A percentile compares a stretch with the other conserved stretches of the same genome.
Evolutionary conservation across 2,888 invertebrate genomes (phyloP).

Genomic region (Fragum whitleyi): DNA sequence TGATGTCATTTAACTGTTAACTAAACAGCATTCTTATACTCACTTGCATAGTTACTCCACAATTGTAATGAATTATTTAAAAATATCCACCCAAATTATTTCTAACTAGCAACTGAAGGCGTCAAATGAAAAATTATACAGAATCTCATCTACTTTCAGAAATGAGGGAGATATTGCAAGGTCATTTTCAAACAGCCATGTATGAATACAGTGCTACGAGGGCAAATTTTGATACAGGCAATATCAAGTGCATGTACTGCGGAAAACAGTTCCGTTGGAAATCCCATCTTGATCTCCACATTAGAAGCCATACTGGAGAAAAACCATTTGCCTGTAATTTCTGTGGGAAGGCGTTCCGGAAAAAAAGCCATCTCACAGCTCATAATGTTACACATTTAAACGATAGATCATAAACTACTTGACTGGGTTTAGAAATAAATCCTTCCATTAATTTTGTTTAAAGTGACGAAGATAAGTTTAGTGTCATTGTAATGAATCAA

Average conservation of each 20-base stretch:
- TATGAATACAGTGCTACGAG: background rate
- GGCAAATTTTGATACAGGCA: background rate
- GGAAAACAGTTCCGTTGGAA: conserved; percentile 21
- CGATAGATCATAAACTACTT: background rate
- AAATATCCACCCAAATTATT: too few species aligned
- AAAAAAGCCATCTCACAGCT: conserved; percentile 22
- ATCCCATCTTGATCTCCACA: conserved; percentile 21
- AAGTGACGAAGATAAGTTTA: too few species aligned
- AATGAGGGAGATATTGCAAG: background rate
- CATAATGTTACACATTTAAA: conserved; percentile 12
- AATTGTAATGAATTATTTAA: too few species aligned
- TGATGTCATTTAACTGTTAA: too few species aligned
- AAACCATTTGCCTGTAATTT: conserved; percentile 24
- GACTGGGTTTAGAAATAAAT: background rate
- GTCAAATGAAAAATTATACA: too few species aligned
- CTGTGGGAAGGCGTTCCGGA: conserved; percentile 26
- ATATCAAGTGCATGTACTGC: conserved; percentile 10
- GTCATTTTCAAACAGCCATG: background rate
- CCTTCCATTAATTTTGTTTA: too few species aligned
- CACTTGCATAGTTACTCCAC: too few species aligned
- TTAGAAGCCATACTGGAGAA: conserved; percentile 35
- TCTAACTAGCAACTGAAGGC: too few species aligned
- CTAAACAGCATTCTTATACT: too few species aligned
- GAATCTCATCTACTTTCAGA: background rate
- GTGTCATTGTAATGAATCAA: too few species aligned